phyloP scores from a whole-genome alignment of 2,888 invertebrate species.

The Cheilosia urbana region DNA sequence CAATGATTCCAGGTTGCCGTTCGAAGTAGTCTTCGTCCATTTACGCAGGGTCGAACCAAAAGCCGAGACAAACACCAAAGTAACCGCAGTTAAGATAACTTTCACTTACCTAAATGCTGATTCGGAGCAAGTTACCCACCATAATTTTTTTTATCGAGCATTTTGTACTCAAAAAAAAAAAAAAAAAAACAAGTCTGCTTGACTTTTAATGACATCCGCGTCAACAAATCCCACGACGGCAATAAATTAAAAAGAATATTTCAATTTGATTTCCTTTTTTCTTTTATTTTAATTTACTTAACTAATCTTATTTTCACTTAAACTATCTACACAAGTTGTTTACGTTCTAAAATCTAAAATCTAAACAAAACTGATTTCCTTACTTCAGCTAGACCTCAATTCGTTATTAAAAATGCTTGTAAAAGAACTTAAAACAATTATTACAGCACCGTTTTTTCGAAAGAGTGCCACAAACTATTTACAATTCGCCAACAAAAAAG shows the following conservation, averaged over 20 bases:
- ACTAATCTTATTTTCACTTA: constrained; percentile 46
- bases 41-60: too few species aligned
- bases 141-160: too few species aligned
- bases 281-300: constrained; percentile 65
- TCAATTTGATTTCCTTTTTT: constrained; percentile 22
- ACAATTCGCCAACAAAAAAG: constrained; percentile 24
- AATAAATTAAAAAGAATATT: constrained; percentile 2
- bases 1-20: too few species aligned
- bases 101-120: not conserved
- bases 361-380: constrained; percentile 16
- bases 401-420: not conserved
- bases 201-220: too few species aligned
- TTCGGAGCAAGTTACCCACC: not conserved
- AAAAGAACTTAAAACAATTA: not conserved
- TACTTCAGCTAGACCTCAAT: not conserved
- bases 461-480: constrained; percentile 52
- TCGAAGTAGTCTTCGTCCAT: too few species aligned
- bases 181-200: too few species aligned
- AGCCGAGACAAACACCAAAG: too few species aligned
- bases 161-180: too few species aligned
- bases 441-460: constrained; percentile 45
- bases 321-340: constrained; percentile 40
- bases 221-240: not conserved
- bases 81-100: not conserved
- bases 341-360: constrained; percentile 39